Base-by-base conservation (phyloP, 2,797 vertebrate species). In the Sebastes variabilis region DNA sequence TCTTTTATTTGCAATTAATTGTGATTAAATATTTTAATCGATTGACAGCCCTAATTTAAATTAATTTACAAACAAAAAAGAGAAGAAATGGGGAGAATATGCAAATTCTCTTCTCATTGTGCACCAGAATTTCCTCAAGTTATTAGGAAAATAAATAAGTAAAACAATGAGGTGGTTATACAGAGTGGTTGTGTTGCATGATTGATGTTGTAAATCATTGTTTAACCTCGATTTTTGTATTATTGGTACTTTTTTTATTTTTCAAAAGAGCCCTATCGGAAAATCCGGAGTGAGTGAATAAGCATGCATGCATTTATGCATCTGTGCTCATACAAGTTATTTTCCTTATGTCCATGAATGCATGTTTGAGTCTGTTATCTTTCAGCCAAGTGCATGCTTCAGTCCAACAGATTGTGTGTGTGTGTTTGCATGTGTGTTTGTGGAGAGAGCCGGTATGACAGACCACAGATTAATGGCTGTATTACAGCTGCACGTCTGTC, bases 401-500 rank as follows among this genome's bases (percentile, higher is more conserved):
- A 61, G 4, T 61, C 58, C 68, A 66, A 29, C 70, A 75, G 13
- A 30, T 22, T 87, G 58, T 56, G 25, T 62, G 14, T 42, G 42
- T 46, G 54, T 54, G 11, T 68, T 4, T 68, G 58, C 4, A 4
- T 66, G 59, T 67, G 65, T 79, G 71, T 84, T 34, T 77, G 61
- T 12, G 32, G 49, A 36, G 59, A 59, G 79, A 76, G 79, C 83
- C 66, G 71, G 60, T 72, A 72, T 83, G 88, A 90, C 84, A 85
- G 75, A 67, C 74, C 64, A 30, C 52, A 67, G 78, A 92, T 88
- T 87, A 83, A 90, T 92, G 76, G 60, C 70, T 74, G 69, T 49
- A 84, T 85, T 79, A 69, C 79, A 84, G 75, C 78, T 84, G 25
- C 81, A 80, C 84, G 84, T 93, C 87, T 85, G 85, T 93, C 87